Evolutionary conservation across 2,113 vertebrate species (phyloP).

Genomic region (Meles meles): DNA sequence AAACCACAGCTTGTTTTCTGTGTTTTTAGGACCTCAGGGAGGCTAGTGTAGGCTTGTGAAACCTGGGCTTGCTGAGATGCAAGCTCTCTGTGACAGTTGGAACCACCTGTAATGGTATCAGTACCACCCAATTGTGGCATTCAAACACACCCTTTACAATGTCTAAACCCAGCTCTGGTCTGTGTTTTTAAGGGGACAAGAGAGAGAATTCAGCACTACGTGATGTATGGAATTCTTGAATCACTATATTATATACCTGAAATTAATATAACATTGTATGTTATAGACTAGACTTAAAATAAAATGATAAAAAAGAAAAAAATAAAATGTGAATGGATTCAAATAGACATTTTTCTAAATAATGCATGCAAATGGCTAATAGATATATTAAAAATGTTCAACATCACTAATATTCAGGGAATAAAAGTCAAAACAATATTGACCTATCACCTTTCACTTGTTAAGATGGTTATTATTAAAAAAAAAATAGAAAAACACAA

Average conservation of each 20-base stretch:
- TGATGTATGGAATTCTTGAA: not conserved
- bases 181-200: not conserved
- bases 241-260: not conserved
- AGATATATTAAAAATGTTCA: not conserved
- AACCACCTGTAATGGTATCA: not conserved
- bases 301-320: not conserved
- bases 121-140: not conserved
- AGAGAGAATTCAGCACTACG: not conserved
- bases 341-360: not conserved
- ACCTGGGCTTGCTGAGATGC: not conserved
- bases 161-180: not conserved
- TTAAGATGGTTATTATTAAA: not conserved
- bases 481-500: not conserved
- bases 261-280: not conserved
- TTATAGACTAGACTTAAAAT: not conserved
- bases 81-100: not conserved
- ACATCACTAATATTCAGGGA: not conserved
- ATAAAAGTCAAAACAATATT: not conserved
- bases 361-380: not conserved
- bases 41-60: not conserved
- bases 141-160: not conserved
- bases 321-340: not conserved
- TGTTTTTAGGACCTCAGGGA: not conserved
- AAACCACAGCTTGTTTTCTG: not conserved
- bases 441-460: not conserved